Percentiles rank a stretch among this genome's conserved stretches.
Conservation (phyloP, 1,140 invertebrate genomes). For the Stegodyphus dumicola region DNA sequence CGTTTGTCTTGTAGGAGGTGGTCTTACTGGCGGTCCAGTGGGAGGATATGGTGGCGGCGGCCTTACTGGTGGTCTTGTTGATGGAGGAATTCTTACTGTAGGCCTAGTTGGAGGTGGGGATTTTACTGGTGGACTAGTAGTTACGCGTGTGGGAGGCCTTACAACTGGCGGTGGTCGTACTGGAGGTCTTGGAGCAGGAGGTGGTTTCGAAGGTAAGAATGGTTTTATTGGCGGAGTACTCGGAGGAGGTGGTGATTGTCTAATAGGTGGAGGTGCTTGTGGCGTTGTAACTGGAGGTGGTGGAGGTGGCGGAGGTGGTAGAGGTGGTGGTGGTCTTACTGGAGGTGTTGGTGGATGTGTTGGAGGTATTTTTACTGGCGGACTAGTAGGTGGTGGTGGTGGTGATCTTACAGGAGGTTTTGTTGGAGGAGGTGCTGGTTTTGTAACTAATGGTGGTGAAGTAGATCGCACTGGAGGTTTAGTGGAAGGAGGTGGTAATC, state of each 20-base stretch:
- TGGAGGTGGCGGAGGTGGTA: not conserved
- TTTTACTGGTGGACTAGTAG: too few species aligned
- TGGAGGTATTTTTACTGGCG: slow-evolving; percentile 14
- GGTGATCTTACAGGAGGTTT: slow-evolving; percentile 7
- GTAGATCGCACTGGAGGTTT: not conserved
- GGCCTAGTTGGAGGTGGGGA: too few species aligned
- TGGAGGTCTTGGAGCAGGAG: slow-evolving; percentile 16
- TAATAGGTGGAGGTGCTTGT: not conserved
- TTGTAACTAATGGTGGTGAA: slow-evolving; percentile 8
- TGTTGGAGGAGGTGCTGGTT: not conserved
- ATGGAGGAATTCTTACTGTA: too few species aligned
- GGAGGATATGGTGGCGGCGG: too few species aligned
- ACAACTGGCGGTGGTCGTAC: not conserved
- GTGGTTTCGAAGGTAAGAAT: not conserved
- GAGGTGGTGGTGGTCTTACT: not conserved
- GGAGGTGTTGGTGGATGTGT: slow-evolving; percentile 11
- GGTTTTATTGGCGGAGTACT: not conserved
- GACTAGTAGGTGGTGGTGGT: slow-evolving; percentile 10
- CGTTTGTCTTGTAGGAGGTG: too few species aligned
- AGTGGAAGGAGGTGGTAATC: slow-evolving; percentile 15
- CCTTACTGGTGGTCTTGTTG: too few species aligned
- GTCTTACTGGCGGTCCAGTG: too few species aligned
- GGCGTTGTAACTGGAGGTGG: slow-evolving; percentile 7
- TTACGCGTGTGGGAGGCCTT: too few species aligned
- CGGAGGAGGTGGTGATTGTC: not conserved